These are phyloP conservation scores for Choreutis nemorana DNA, from an alignment of 2,888 invertebrate species.

Conservation along the genomic window DNA sequence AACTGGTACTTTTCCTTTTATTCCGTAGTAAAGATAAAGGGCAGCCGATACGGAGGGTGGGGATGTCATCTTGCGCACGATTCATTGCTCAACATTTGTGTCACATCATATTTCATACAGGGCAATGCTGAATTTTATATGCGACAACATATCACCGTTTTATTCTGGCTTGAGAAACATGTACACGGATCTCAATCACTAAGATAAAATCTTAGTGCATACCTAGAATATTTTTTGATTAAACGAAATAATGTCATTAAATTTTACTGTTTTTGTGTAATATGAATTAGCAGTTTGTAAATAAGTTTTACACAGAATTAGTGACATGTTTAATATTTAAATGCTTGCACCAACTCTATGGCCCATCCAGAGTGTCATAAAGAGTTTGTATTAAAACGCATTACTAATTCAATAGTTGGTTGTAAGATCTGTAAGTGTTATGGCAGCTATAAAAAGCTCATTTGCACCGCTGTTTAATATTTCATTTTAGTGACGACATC, in stretches of 20 bases:
- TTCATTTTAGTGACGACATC: constrained; percentile 25
- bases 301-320: not conserved
- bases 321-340: not conserved
- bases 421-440: constrained; percentile 45
- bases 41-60: constrained; percentile 38
- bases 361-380: constrained; percentile 29
- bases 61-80: constrained; percentile 35
- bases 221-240: too few species aligned
- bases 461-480: constrained; percentile 42
- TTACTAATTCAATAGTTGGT: constrained; percentile 52
- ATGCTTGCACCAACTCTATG: constrained; percentile 23
- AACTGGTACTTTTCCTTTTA: constrained; percentile 50
- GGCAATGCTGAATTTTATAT: constrained; percentile 43
- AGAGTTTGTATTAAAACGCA: constrained; percentile 40
- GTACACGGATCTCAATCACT: too few species aligned
- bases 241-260: too few species aligned
- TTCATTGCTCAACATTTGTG: constrained; percentile 46
- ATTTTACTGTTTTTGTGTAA: too few species aligned
- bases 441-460: constrained; percentile 47
- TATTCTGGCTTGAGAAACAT: too few species aligned
- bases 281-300: not conserved
- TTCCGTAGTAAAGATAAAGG: constrained; percentile 55
- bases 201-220: too few species aligned
- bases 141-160: constrained; percentile 44
- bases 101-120: constrained; percentile 46